Evolutionary conservation across 92 coral and sea anemone genomes (phyloP), one percentile per base, ranked within the genome.

Genomic region (Epizoanthus scotinus): DNA sequence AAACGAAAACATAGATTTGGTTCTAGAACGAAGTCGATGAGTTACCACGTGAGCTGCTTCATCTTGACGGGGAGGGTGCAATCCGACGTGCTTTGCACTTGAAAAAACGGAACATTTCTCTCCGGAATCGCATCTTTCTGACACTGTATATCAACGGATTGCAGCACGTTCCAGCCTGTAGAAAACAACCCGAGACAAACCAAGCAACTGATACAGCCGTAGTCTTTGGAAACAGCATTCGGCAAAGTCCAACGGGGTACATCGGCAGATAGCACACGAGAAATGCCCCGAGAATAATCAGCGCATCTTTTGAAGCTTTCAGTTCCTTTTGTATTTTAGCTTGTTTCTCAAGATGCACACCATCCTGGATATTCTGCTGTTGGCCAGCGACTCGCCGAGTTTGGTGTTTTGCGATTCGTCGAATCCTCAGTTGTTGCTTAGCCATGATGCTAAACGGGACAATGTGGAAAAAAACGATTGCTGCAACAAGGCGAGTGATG

Each of bases 61-160:
- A 9, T 10, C 9, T 8, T 47, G 52, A 47, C 52, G 9, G 2
- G 10, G 52, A 47, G 52, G 52, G 52, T 47, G 15, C 1, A 47
- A 47, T 47, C 15, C 52, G 52, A 47, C 52, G 52, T 12, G 2
- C 52, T 47, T 10, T 47, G 2, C 73, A 68, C 13, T 8, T 42
- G 13, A 68, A 25, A 40, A 68, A n/a, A 15, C 73, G 73, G 29
- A 40, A 7, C 29, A 68, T 36, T 52, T 68, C 73, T 42, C 73
- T 49, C 29, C 55, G 29, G 25, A 68, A 68, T 36, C 28, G 29
- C 29, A 21, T 68, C 56, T 42, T 68, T 25, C 73, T 24, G 17
- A 19, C 29, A 42, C 73, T 19, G 73, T 68, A 68, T 21, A 68
- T 68, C 1, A 68, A 9, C 8, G 73, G 73, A 68, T 68, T 68